Evolutionary conservation across 1,140 invertebrate species (phyloP).

Genomic region (Bombus superbus): DNA sequence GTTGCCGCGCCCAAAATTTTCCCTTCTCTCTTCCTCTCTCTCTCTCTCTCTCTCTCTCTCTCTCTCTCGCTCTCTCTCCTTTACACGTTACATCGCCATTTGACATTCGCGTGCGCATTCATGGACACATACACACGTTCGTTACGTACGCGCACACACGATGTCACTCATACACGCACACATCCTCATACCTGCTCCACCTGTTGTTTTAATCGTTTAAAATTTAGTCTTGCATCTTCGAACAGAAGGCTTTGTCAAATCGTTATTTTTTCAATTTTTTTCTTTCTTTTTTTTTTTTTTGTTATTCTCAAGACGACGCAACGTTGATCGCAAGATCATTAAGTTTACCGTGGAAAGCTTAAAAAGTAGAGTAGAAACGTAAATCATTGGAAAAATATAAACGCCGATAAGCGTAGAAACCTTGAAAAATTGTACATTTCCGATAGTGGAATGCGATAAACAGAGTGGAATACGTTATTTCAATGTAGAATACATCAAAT

Average conservation of each 20-base stretch:
- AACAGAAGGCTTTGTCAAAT: neutral
- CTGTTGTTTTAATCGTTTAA: neutral
- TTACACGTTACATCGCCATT: neutral
- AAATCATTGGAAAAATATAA: neutral
- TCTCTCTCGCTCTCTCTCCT: neutral
- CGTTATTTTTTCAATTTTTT: neutral
- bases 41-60: neutral
- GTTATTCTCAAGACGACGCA: neutral
- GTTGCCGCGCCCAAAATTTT: conserved; percentile 9
- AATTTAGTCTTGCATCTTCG: conserved; percentile 5
- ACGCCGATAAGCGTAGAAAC: neutral
- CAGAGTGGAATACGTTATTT: conserved; percentile 7
- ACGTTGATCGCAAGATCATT: neutral
- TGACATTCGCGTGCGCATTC: neutral
- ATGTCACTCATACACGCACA: neutral
- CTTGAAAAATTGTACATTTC: conserved; percentile 20
- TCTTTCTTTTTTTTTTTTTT: neutral
- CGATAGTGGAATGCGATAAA: neutral
- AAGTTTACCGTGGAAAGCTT: neutral
- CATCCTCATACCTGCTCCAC: neutral
- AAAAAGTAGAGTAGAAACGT: conserved; percentile 15
- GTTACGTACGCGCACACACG: neutral
- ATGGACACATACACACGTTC: no score
- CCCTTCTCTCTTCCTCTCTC: neutral
- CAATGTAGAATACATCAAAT: neutral